These are phyloP conservation scores for Neodiprion lecontei DNA, from an alignment of 1,140 invertebrate species.

Conservation along the genomic window DNA sequence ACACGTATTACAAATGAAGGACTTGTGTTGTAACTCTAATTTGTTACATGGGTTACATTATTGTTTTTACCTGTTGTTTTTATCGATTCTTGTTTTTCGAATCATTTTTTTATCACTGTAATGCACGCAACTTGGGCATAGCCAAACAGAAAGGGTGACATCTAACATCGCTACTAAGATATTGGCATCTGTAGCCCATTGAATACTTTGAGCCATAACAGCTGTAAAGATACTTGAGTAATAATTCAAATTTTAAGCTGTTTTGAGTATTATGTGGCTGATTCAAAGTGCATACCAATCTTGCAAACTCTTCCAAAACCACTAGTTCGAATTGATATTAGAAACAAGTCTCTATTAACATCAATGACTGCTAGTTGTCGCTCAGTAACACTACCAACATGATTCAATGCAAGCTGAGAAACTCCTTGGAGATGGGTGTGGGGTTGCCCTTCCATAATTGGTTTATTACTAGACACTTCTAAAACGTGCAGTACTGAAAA, in stretches of 20 bases:
- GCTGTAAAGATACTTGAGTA: slow-evolving; percentile 57
- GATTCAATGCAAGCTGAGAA: slow-evolving; percentile 77
- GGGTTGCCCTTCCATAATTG: slow-evolving; percentile 71
- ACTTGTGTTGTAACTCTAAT: background rate
- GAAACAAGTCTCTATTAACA: slow-evolving; percentile 80
- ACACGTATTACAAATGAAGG: slow-evolving; percentile 7
- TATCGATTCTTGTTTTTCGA: slow-evolving; percentile 68
- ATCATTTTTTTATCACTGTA: slow-evolving; percentile 77
- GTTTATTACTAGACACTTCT: slow-evolving; percentile 77
- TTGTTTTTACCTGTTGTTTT: slow-evolving; percentile 65
- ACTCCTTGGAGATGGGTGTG: slow-evolving; percentile 67
- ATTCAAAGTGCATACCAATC: slow-evolving; percentile 67
- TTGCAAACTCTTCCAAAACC: slow-evolving; percentile 74
- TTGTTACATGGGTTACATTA: background rate
- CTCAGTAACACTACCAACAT: slow-evolving; percentile 74
- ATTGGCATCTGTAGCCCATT: slow-evolving; percentile 85
- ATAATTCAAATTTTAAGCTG: background rate
- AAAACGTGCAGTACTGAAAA: slow-evolving; percentile 83
- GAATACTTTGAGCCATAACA: slow-evolving; percentile 79
- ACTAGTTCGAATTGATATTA: slow-evolving; percentile 73
- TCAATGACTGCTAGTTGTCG: slow-evolving; percentile 83
- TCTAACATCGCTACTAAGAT: slow-evolving; percentile 87
- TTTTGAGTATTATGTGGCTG: background rate
- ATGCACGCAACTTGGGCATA: slow-evolving; percentile 72
- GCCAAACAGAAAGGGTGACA: slow-evolving; percentile 83